These are phyloP conservation scores for Allolobophora icterica DNA, from an alignment of 2,888 invertebrate genomes.

Conservation along the genomic window DNA sequence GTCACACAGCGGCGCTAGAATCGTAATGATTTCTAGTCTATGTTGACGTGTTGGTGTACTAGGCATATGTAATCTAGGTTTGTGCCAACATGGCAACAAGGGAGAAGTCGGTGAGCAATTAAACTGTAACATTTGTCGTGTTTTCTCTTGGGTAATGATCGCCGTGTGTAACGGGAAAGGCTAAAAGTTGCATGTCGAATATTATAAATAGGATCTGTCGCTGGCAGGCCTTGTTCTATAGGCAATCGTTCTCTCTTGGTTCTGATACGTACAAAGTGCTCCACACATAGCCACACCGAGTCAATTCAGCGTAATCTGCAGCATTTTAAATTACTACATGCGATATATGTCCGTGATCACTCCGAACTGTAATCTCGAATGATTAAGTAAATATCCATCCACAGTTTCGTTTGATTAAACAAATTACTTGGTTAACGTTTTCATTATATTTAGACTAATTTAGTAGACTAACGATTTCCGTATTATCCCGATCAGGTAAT, in stretches of 20 bases:
- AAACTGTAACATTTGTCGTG: not conserved
- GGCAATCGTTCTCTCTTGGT: not conserved
- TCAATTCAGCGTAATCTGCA: no score
- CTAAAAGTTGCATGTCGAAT: not conserved
- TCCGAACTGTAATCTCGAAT: not conserved
- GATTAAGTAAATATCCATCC: not conserved
- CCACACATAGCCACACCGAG: no score
- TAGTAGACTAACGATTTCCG: no score
- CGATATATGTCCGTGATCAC: not conserved
- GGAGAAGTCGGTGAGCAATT: constrained; percentile 2
- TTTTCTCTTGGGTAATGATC: not conserved
- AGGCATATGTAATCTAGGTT: not conserved
- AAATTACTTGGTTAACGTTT: not conserved
- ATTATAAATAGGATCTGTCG: not conserved
- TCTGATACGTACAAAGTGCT: not conserved
- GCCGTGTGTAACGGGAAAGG: not conserved
- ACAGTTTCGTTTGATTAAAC: not conserved
- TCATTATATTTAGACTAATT: not conserved
- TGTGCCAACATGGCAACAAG: constrained; percentile 22
- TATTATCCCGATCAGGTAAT: no score
- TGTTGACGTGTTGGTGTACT: not conserved
- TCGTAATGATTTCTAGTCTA: not conserved
- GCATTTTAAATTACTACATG: not conserved
- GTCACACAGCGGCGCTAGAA: not conserved
- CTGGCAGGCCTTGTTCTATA: not conserved